phyloP scores from a whole-genome alignment of 2,797 vertebrate genomes.

The Poeciliopsis infans region DNA sequence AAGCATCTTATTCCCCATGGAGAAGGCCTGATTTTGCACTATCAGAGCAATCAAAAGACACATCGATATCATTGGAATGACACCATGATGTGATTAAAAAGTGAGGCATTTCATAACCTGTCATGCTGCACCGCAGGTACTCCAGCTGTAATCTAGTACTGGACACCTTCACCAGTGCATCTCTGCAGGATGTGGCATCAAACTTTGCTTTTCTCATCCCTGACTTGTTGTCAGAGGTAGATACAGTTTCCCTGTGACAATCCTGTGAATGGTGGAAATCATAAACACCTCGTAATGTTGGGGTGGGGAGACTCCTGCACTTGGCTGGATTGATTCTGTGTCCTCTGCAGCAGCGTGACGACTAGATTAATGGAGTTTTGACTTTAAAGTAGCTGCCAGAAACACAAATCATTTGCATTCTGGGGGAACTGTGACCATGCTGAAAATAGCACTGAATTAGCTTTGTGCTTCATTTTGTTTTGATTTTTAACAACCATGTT shows the following conservation, averaged over 20 bases:
- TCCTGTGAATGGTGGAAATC: constrained; percentile 18
- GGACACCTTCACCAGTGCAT: constrained; percentile 30
- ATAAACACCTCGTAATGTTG: constrained; percentile 17
- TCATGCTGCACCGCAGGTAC: constrained; percentile 34
- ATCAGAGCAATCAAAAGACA: constrained; percentile 16
- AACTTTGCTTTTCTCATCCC: constrained; percentile 28
- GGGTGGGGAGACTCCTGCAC: constrained; percentile 5
- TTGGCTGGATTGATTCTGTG: constrained; percentile 33
- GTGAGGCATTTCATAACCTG: constrained; percentile 38
- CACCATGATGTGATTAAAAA: not conserved
- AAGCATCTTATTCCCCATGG: not conserved
- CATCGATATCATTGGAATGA: constrained; percentile 13
- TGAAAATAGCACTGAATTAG: not conserved
- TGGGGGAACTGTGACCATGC: not conserved
- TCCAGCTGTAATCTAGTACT: constrained; percentile 43
- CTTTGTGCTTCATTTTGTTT: not conserved
- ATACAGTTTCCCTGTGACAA: constrained; percentile 11
- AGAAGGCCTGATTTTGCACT: constrained; percentile 17
- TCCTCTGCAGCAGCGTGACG: constrained; percentile 11
- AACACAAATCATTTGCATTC: constrained; percentile 57
- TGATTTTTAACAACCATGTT: not conserved
- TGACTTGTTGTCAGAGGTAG: constrained; percentile 13
- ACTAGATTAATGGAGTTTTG: constrained; percentile 38
- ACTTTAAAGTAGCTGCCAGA: constrained; percentile 57
- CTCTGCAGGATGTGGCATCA: constrained; percentile 31